Evolutionary conservation across 2,797 vertebrate species (phyloP), one percentile per base, ranked within the genome.

Genomic region (Oceanodroma leucorhoa): DNA sequence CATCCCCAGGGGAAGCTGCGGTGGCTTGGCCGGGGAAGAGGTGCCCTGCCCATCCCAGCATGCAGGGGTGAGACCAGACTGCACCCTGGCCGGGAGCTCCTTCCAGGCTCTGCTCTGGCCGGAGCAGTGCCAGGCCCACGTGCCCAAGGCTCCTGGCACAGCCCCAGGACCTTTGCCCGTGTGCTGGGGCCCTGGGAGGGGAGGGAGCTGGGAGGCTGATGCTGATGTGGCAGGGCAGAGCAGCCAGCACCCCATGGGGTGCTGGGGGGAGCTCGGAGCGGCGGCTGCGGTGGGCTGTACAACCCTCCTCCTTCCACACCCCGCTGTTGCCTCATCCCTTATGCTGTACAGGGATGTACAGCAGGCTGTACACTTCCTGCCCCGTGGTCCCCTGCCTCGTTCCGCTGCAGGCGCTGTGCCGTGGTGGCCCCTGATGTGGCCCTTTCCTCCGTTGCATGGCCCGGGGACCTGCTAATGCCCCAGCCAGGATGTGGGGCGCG

Each of bases 181-280:
- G 34, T 40, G 29, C 55, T 83, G 80, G 57, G 69, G 61, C 80
- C 65, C 4, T 11, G 48, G 55, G 23, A 88, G 38, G 62, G 69
- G 72, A 72, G 21, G 27, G 19, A 88, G 27, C 38, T 45, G n/a
- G 41, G 43, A 80, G 21, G 21, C 61, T 16, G 40, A 58, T 53
- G 75, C 22, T 60, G 70, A 22, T 43, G 29, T 43, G 16, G 21
- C 6, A 8, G 43, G 23, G 3, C 45, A 50, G 40, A 64, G 78
- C 51, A 86, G 46, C 64, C 60, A 86, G 60, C 55, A 66, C 57
- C n/a, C 46, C 1, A 0, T 11, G 16, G 6, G 29, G 9, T 7
- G 34, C 0, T 26, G 20, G 10, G 17, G 22, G 3, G 26, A 80
- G 50, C 23, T 80, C 3, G 7, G 13, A 51, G 17, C 0, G 0